These are phyloP conservation scores for Scaptomyza pallida DNA, from an alignment of 1,140 invertebrate species.

Conservation along the genomic window DNA sequence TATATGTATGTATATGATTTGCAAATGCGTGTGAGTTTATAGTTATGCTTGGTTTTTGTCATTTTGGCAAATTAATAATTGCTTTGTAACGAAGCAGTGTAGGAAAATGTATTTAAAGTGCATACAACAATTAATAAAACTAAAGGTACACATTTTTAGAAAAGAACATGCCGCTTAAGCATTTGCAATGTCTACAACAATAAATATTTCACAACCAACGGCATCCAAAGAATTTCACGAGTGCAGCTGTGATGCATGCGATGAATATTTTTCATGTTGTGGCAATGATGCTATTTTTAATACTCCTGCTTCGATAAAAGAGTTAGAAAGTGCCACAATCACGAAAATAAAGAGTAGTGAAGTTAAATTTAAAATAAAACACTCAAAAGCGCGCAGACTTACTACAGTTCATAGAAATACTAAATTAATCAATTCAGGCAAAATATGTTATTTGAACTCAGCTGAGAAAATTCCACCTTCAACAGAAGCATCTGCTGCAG, in stretches of 20 bases:
- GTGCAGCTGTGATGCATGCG: slow-evolving; percentile 44
- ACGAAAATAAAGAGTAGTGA: slow-evolving; percentile 25
- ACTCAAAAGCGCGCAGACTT: neutral
- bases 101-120: slow-evolving; percentile 28
- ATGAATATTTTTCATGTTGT: slow-evolving; percentile 8
- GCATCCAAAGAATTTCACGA: slow-evolving; percentile 40
- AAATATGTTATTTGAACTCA: slow-evolving; percentile 67
- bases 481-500: slow-evolving; percentile 5
- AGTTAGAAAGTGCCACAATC: slow-evolving; percentile 50
- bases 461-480: slow-evolving; percentile 26
- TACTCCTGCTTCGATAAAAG: slow-evolving; percentile 68
- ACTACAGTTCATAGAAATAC: neutral
- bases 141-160: slow-evolving; percentile 3
- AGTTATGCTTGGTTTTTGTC: slow-evolving; percentile 17
- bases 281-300: slow-evolving; percentile 50
- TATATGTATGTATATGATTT: slow-evolving; percentile 1
- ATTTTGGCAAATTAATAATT: slow-evolving; percentile 23
- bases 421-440: slow-evolving; percentile 36
- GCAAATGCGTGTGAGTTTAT: slow-evolving; percentile 5
- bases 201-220: slow-evolving; percentile 41
- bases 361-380: slow-evolving; percentile 26
- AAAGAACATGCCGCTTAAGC: slow-evolving; percentile 1
- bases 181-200: slow-evolving; percentile 61
- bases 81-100: slow-evolving; percentile 10
- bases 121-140: slow-evolving; percentile 38